These are phyloP conservation scores for Hyla sarda DNA, from an alignment of 2,113 vertebrate genomes.

Conservation along the genomic window DNA sequence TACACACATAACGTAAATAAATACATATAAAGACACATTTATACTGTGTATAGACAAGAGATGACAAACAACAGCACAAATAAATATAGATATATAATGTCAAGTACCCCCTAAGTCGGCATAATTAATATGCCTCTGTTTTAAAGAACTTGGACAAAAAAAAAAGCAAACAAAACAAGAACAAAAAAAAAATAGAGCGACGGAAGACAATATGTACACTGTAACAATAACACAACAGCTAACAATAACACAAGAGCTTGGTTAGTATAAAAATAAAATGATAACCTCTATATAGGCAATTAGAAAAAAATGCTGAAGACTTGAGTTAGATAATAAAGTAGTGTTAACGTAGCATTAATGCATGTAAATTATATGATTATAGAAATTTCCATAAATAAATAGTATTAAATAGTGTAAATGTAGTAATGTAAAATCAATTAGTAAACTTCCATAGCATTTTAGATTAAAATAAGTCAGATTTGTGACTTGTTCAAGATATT, in stretches of 20 bases:
- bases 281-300: not conserved
- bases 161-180: not conserved
- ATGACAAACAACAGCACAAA: not conserved
- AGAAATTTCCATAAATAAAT: not conserved
- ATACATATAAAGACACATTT: not conserved
- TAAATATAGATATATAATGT: not conserved
- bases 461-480: not conserved
- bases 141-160: not conserved
- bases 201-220: not conserved
- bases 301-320: not conserved
- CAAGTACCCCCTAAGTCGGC: not conserved
- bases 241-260: not conserved
- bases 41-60: too few species aligned
- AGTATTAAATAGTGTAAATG: not conserved
- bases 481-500: not conserved
- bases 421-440: not conserved
- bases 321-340: not conserved
- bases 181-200: not conserved
- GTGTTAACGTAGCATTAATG: not conserved
- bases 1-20: constrained; percentile 1
- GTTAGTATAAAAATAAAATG: constrained; percentile 7
- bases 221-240: not conserved
- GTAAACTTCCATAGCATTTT: not conserved
- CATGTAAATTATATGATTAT: not conserved
- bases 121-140: not conserved